Evolutionary conservation across 1,140 invertebrate genomes (phyloP).

Genomic region (Drosophila punjabiensis): DNA sequence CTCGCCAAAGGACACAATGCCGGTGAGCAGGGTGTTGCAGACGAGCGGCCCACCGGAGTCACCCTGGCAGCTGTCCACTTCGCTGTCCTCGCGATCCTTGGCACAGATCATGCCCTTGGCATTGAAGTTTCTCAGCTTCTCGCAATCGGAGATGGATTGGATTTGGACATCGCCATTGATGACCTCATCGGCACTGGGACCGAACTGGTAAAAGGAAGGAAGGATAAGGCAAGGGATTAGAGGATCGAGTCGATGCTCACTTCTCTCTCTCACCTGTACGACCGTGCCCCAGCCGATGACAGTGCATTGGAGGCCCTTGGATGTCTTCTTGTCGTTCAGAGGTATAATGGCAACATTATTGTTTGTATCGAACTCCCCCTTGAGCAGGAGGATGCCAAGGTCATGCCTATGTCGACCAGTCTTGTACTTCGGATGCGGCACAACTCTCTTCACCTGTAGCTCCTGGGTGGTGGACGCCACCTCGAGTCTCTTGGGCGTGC

Average conservation of each 20-base stretch:
- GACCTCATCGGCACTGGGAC: constrained; percentile 41
- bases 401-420: constrained; percentile 10
- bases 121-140: neutral
- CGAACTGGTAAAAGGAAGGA: constrained; percentile 6
- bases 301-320: constrained; percentile 25
- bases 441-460: constrained; percentile 5
- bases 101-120: constrained; percentile 64
- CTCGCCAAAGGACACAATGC: constrained; percentile 90
- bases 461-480: constrained; percentile 15
- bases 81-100: constrained; percentile 26
- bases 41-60: constrained; percentile 76
- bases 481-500: constrained; percentile 52
- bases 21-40: constrained; percentile 79
- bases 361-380: neutral
- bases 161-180: constrained; percentile 45
- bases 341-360: constrained; percentile 2
- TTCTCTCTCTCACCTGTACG: constrained; percentile 46
- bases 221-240: neutral
- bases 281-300: constrained; percentile 72
- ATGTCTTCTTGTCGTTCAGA: neutral
- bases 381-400: constrained; percentile 48
- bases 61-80: constrained; percentile 70
- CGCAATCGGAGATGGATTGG: neutral
- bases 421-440: constrained; percentile 44
- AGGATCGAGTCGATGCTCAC: too few species aligned